Base-by-base conservation (phyloP, 1,140 invertebrate species). In the Phymorhynchus buccinoides region DNA sequence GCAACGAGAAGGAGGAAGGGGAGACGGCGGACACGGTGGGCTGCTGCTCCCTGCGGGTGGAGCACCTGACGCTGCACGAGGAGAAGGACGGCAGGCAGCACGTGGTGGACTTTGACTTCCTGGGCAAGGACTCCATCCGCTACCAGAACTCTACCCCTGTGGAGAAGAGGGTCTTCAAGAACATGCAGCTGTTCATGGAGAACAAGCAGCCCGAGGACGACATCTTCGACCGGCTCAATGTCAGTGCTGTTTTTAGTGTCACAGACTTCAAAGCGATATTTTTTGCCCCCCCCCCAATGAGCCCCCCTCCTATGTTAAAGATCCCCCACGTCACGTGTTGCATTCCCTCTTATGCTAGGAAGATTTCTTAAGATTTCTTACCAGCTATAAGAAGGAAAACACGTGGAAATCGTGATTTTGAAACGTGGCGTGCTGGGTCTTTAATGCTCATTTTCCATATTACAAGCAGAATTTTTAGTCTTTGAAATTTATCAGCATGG, bases 81-180 rank as follows among this genome's bases (percentile, higher is more conserved):
- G 95, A 98, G 89, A 96, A 96, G 89, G 96, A 99, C 93, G 97
- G 96, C 56, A 96, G 97, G 87, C 96, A 99, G 92, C 96, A 96
- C 95, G 98, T 99, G 0, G 99, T 99, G 37, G 97, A 98, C 77
- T 99, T 99, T 94, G 99, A 99, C 95, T 99, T 99, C 93, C 96
- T 98, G 78, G 99, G 99, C 94, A 96, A 96, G 93, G 96, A 97
- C 95, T 98, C 96, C 73, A 97, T 97, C 90, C 96, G 98, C 87
- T 99, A 99, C 94, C 97, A 97, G 89, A 99, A 99, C 94, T 96
- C 97, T 93, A 97, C 99, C 14, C 95, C 97, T 81, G 99, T 99
- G 0, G 98, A 99, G 93, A 99, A 99, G 93, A 95, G 98, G 80
- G 99, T 99, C 14, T 99, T 97, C 92, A 99, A 99, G 94, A 99